Evolutionary conservation across 1,140 invertebrate species (phyloP).

Genomic region (Cardiocondyla obscurior): DNA sequence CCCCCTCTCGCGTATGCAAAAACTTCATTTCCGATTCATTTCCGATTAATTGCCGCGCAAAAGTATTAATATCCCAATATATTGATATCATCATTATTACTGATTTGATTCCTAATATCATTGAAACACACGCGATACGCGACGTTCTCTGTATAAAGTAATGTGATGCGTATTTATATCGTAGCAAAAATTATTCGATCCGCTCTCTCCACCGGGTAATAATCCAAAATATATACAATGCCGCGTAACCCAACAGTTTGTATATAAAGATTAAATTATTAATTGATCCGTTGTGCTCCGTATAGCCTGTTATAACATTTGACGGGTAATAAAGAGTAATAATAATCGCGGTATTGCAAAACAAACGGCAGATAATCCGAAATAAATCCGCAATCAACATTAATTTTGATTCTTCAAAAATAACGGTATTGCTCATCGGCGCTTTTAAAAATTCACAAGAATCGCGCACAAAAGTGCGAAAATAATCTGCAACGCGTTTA

Average conservation of each 20-base stretch:
- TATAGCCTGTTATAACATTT: conserved; percentile 27
- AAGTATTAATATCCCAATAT: conserved; percentile 2
- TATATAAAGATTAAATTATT: conserved; percentile 58
- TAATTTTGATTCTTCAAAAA: conserved; percentile 67
- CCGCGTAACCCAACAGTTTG: conserved; percentile 45
- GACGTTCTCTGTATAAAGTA: conserved; percentile 34
- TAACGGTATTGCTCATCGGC: conserved; percentile 55
- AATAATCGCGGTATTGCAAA: conserved; percentile 42
- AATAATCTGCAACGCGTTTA: no score
- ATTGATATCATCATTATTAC: conserved; percentile 28
- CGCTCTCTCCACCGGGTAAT: conserved; percentile 9
- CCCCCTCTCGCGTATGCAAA: not conserved
- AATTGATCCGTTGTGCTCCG: conserved; percentile 46
- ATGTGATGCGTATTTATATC: conserved; percentile 52
- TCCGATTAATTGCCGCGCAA: not conserved
- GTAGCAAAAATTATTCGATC: conserved; percentile 49
- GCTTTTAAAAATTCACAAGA: conserved; percentile 1
- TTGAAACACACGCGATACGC: conserved; percentile 16
- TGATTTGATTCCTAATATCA: conserved; percentile 40
- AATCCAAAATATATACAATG: conserved; percentile 52
- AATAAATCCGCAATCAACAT: conserved; percentile 44
- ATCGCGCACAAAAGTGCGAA: not conserved
- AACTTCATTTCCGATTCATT: conserved; percentile 23
- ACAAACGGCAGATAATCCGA: conserved; percentile 32
- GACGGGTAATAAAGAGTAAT: conserved; percentile 51